phyloP scores from a whole-genome alignment of 2,888 invertebrate genomes.

The Drosophila antonietae region DNA sequence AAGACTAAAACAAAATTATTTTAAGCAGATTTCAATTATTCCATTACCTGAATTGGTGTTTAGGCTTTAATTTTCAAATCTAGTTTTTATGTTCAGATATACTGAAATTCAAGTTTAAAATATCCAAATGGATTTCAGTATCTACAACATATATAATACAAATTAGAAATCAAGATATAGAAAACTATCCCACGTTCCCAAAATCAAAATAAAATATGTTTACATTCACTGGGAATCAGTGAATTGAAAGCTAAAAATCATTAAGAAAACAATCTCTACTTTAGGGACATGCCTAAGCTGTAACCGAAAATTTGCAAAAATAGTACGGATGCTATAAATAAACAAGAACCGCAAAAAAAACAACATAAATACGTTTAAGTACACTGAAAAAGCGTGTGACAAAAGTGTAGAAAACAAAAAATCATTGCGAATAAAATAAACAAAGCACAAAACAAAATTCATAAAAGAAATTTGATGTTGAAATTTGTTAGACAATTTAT shows the following conservation, averaged over 20 bases:
- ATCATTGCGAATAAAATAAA: constrained; percentile 31
- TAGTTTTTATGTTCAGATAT: background rate
- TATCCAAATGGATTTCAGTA: too few species aligned
- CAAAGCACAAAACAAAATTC: constrained; percentile 26
- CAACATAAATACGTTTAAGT: constrained; percentile 13
- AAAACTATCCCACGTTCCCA: constrained; percentile 71
- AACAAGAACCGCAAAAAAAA: constrained; percentile 28
- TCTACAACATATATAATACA: background rate
- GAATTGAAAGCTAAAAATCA: constrained; percentile 63
- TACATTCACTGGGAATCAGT: constrained; percentile 43
- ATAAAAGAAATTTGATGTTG: constrained; percentile 37
- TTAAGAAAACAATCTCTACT: constrained; percentile 64
- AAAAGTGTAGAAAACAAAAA: constrained; percentile 26
- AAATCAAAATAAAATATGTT: constrained; percentile 35
- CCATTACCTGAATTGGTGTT: too few species aligned
- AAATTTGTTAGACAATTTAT: constrained; percentile 10
- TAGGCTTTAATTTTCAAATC: background rate
- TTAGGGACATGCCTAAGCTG: constrained; percentile 31
- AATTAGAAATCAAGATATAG: background rate
- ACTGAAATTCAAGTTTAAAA: background rate
- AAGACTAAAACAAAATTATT: background rate
- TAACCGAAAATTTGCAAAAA: constrained; percentile 29
- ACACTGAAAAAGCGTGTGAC: constrained; percentile 46
- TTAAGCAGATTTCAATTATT: background rate
- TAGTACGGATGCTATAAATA: constrained; percentile 35